A percentile compares a stretch with the other conserved stretches of the same genome.
Conservation (phyloP, 1,140 invertebrate species). For the Oreohelix idahoensis region DNA sequence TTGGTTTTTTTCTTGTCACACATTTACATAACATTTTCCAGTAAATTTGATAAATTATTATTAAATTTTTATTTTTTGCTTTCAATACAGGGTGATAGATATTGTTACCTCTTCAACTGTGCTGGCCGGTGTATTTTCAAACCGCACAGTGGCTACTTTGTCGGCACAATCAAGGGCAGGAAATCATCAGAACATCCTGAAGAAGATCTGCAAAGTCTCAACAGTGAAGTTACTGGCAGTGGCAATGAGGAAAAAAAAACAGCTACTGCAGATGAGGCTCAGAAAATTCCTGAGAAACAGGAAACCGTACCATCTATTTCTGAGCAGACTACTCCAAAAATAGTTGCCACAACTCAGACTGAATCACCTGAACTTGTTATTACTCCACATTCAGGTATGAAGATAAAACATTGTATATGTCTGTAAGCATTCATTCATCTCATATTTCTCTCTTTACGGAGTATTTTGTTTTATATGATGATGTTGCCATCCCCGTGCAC, state of each 20-base stretch:
- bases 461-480: no score
- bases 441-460: no score
- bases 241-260: background rate
- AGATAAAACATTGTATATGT: no score
- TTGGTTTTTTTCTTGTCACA: no score
- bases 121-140: conserved; percentile 55
- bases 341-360: background rate
- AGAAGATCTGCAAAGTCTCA: conserved; percentile 25
- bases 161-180: conserved; percentile 47
- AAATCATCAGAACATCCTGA: conserved; percentile 43
- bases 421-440: no score
- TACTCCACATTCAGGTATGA: conserved; percentile 14
- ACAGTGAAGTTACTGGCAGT: conserved; percentile 7
- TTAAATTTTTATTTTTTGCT: no score
- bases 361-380: conserved; percentile 5
- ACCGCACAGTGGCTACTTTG: conserved; percentile 52
- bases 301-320: background rate
- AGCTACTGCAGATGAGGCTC: background rate
- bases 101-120: conserved; percentile 62
- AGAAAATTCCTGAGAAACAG: background rate
- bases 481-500: no score
- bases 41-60: no score
- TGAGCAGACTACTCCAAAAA: background rate
- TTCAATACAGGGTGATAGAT: conserved; percentile 49
- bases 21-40: no score